phyloP scores from a whole-genome alignment of 2,797 vertebrate species.

The Leuciscus waleckii region DNA sequence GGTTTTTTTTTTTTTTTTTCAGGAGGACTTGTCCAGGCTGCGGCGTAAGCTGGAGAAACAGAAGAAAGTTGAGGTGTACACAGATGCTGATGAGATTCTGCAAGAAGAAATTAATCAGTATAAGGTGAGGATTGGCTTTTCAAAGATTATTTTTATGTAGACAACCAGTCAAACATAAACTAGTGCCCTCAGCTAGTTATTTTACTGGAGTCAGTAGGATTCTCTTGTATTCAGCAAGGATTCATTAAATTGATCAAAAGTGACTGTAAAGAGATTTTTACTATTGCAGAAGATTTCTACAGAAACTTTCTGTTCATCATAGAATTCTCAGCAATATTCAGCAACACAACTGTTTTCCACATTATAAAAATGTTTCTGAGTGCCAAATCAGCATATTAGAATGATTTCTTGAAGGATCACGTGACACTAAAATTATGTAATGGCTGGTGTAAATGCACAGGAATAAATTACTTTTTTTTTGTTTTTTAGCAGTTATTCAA shows the following conservation, averaged over 20 bases:
- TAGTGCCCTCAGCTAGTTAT: neutral
- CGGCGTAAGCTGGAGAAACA: constrained; percentile 93
- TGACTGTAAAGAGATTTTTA: neutral
- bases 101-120: constrained; percentile 97
- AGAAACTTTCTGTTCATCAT: neutral
- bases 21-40: constrained; percentile 93
- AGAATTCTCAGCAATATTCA: neutral
- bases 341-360: too few relatives aligned
- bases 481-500: neutral
- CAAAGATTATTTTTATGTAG: neutral
- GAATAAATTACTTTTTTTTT: too few relatives aligned
- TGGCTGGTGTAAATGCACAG: neutral
- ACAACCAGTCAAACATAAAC: too few relatives aligned
- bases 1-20: neutral
- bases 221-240: neutral
- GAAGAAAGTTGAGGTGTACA: constrained; percentile 95
- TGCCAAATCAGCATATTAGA: neutral
- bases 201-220: neutral
- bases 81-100: constrained; percentile 92
- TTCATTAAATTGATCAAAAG: neutral
- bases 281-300: neutral
- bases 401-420: neutral
- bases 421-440: neutral
- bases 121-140: constrained; percentile 78
- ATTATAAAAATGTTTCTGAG: neutral